Base-by-base conservation (phyloP, 2,888 invertebrate genomes). In the Euzophera pinguis region DNA sequence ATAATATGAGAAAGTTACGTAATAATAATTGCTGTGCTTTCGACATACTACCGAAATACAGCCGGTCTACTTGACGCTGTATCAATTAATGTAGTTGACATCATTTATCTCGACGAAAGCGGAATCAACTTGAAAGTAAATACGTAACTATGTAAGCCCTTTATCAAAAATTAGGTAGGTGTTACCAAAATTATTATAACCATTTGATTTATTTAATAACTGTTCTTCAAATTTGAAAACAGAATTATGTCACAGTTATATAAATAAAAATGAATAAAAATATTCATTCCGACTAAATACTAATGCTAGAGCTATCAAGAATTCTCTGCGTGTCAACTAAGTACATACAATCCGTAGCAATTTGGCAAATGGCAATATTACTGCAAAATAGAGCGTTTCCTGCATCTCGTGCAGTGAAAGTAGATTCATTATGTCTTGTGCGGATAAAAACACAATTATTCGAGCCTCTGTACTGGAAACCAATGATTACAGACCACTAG, bases 301-400 rank as follows among this genome's bases (percentile, higher is more conserved):
- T n/a, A n/a, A n/a, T n/a, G 5, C 22, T 22, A 3, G 22, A 22
- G 22, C 22, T 22, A 22, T 22, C 22, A 22, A 22, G 3, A 22
- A 3, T 22, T 22, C 22, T 22, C n/a, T 22, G 13, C 37, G 13
- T 38, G 13, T 14, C 14, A 17, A 8, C 12, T n/a, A 4, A 43
- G 13, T 13, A 29, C 6, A 13, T 43, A n/a, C 32, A 16, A 32
- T 13, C 5, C 14, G 4, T 5, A 45, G 45, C 45, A 45, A 45
- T 45, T 45, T 45, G 45, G 32, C 16, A 10, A 32, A 32, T 34
- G 14, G 14, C 45, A 8, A 29, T 29, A 13, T 14, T 9, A 14
- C 17, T 17, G 34, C 22, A 34, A 50, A 50, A 50, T 43, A n/a
- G 42, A 14, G 14, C 10, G 32, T 34, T 50, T 50, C 50, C 50